Evolutionary conservation across 2,113 vertebrate species (phyloP), one percentile per base, ranked within the genome.

Genomic region (Tenebrosternarchus preto): DNA sequence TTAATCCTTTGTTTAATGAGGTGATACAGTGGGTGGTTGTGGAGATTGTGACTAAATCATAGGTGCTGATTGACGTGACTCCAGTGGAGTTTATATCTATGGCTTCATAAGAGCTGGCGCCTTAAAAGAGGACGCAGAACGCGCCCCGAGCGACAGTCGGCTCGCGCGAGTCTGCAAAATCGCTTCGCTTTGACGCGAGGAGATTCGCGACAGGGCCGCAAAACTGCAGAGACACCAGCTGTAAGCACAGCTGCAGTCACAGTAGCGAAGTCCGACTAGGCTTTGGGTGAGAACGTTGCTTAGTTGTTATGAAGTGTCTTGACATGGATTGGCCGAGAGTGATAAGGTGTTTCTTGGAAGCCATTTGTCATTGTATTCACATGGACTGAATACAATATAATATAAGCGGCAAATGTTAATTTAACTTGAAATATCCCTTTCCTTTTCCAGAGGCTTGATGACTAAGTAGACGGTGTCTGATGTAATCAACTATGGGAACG

Each of bases 391-490:
- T n/a, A n/a, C n/a, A n/a, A n/a, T n/a, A n/a, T n/a, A n/a, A n/a
- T 12, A 20, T 56, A 59, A 57, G 46, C 59, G 36, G 55, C 2
- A 2, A 59, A 33, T 67, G 72, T 20, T 43, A 4, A 27, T 80
- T 57, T 46, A 67, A 57, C 5, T n/a, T 53, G 63, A 60, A 77
- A 69, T 81, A 81, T 81, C 78, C 63, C 39, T 22, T 78, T 81
- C 79, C 83, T 78, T 71, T 81, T 78, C 61, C 78, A 73, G 50
- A 55, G 39, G 20, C 69, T 43, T 46, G 56, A 69, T 72, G 82
- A 80, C 71, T 80, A 75, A 77, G 64, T 56, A 25, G 19, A 63
- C 24, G 39, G 20, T 67, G 63, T 83, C 36, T 71, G 12, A 25
- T 43, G 6, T 1, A 50, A 50, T 50, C 43, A 50, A 50, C 43